Percentiles rank a stretch among this genome's conserved stretches.
These are phyloP conservation scores for Bombus polaris DNA, from an alignment of 1,140 invertebrate species.

Conservation along the genomic window DNA sequence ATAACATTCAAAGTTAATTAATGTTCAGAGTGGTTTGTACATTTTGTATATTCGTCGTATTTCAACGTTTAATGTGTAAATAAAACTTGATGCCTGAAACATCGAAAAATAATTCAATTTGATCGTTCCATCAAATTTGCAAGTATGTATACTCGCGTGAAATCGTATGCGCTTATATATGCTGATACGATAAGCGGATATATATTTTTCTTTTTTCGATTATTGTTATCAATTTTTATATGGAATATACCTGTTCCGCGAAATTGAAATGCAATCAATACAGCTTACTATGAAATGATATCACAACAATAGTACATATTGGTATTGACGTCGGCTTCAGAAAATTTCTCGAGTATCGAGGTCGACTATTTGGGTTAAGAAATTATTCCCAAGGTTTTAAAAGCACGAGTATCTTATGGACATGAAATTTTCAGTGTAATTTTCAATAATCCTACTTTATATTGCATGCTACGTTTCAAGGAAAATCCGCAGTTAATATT, in stretches of 20 bases:
- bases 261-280: not conserved
- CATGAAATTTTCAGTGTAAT: not conserved
- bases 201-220: no score
- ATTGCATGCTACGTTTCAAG: not conserved
- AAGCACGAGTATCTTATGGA: not conserved
- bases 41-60: not conserved
- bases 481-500: not conserved
- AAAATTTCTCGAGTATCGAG: constrained; percentile 15
- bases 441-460: not conserved
- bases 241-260: not conserved
- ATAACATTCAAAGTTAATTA: constrained; percentile 14
- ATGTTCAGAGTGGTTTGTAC: not conserved
- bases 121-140: not conserved
- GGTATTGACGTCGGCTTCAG: constrained; percentile 22
- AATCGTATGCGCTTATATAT: not conserved
- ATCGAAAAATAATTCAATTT: constrained; percentile 7
- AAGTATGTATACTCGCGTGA: not conserved
- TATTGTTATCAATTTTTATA: not conserved
- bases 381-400: not conserved
- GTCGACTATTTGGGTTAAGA: constrained; percentile 36
- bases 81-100: not conserved
- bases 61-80: not conserved
- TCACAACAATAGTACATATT: not conserved
- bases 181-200: no score
- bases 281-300: not conserved